These are phyloP conservation scores for Leptonema lineaticorne DNA, from an alignment of 1,140 invertebrate species.

Conservation along the genomic window DNA sequence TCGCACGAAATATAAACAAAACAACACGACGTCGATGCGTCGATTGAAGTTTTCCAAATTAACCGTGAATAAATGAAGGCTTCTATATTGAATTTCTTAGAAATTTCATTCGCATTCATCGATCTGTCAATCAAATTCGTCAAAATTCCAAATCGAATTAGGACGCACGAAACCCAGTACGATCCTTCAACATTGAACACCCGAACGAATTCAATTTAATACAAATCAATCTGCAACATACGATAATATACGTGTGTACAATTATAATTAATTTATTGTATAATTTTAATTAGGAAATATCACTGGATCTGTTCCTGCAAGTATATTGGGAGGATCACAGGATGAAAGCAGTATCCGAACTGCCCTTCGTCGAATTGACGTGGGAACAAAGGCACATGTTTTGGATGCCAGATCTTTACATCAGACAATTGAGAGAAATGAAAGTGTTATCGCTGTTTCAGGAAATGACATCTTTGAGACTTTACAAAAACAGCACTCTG, in stretches of 20 bases:
- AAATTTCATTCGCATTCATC: too few species aligned
- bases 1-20: too few species aligned
- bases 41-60: too few species aligned
- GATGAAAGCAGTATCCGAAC: slow-evolving; percentile 50
- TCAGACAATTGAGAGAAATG: slow-evolving; percentile 61
- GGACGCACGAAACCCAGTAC: neutral
- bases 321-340: slow-evolving; percentile 60
- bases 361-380: slow-evolving; percentile 59
- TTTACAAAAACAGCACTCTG: slow-evolving; percentile 60
- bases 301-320: slow-evolving; percentile 61
- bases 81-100: too few species aligned
- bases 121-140: too few species aligned
- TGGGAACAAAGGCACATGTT: slow-evolving; percentile 60
- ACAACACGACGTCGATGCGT: too few species aligned
- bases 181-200: too few species aligned
- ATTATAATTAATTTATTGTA: too few species aligned
- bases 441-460: slow-evolving; percentile 59
- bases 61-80: too few species aligned
- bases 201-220: neutral
- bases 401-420: slow-evolving; percentile 62
- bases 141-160: too few species aligned
- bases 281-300: slow-evolving; percentile 55
- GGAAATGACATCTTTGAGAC: slow-evolving; percentile 59
- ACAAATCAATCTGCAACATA: neutral
- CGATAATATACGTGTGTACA: too few species aligned